These are phyloP conservation scores for Piscicola geometra DNA, from an alignment of 2,888 invertebrate genomes.

Conservation along the genomic window DNA sequence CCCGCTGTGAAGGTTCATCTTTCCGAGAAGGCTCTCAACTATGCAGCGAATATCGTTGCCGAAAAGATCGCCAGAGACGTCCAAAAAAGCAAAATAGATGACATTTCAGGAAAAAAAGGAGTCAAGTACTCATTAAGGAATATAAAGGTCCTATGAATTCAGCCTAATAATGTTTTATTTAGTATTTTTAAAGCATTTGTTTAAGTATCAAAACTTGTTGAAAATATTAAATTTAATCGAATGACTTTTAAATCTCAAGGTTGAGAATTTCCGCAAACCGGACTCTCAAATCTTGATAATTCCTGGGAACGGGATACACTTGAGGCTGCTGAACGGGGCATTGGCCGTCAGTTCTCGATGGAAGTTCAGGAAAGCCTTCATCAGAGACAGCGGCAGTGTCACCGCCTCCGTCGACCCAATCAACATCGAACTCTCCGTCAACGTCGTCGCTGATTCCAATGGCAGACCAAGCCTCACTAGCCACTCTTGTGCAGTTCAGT, in stretches of 20 bases:
- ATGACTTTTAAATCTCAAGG: no score
- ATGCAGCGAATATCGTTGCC: not conserved
- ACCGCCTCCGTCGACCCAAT: not conserved
- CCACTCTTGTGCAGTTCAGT: not conserved
- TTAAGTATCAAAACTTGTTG: not conserved
- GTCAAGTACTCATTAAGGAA: not conserved
- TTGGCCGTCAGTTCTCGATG: not conserved
- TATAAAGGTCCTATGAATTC: not conserved
- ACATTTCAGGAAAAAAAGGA: not conserved
- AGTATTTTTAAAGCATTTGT: not conserved
- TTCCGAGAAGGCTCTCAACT: not conserved
- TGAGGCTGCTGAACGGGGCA: not conserved
- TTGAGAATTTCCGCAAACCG: not conserved
- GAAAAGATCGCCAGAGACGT: not conserved
- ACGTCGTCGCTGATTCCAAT: not conserved
- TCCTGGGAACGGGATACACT: not conserved
- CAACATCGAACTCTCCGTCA: slow-evolving; percentile 4
- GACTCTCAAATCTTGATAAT: not conserved
- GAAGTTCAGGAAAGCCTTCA: not conserved
- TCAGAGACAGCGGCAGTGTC: not conserved
- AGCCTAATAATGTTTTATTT: not conserved
- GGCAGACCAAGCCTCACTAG: not conserved
- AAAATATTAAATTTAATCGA: not conserved
- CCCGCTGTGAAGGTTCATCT: not conserved
- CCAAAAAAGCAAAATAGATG: not conserved